Percentiles rank a stretch among this genome's conserved stretches.
These are phyloP conservation scores for Syngnathus rostellatus DNA, from an alignment of 2,797 vertebrate genomes.

Conservation along the genomic window DNA sequence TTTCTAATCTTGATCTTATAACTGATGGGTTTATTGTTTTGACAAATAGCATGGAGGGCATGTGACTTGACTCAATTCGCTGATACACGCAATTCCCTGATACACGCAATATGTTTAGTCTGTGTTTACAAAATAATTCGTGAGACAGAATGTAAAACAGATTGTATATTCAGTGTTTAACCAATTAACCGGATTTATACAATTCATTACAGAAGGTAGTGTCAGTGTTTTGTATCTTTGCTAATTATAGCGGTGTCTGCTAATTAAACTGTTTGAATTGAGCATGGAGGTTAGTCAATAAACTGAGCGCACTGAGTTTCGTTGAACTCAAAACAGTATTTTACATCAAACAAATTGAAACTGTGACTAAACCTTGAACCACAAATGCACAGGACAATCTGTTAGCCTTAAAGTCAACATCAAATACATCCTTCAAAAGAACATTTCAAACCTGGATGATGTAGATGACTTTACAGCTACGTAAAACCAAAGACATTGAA, in stretches of 20 bases:
- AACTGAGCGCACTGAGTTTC: background rate
- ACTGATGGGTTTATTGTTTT: constrained; percentile 3
- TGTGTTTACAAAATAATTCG: background rate
- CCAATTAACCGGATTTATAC: background rate
- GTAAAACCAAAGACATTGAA: constrained; percentile 14
- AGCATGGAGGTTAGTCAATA: background rate
- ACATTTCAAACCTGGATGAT: constrained; percentile 31
- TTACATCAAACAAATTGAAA: background rate
- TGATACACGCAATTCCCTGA: background rate
- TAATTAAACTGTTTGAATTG: background rate
- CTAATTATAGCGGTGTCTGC: background rate
- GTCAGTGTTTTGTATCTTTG: background rate
- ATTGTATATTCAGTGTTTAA: constrained; percentile 2
- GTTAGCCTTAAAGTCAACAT: constrained; percentile 21
- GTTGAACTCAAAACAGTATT: no score
- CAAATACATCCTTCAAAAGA: constrained; percentile 22
- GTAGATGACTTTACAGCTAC: constrained; percentile 17
- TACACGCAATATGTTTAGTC: background rate
- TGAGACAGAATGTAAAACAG: background rate
- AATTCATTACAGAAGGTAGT: background rate
- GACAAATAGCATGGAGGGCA: background rate
- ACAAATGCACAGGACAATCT: constrained; percentile 18
- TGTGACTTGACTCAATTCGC: background rate
- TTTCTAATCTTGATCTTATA: constrained; percentile 22
- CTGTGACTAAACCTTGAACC: constrained; percentile 17